Conservation (phyloP, 2,797 vertebrate species). For the Galagoides demidoff region DNA sequence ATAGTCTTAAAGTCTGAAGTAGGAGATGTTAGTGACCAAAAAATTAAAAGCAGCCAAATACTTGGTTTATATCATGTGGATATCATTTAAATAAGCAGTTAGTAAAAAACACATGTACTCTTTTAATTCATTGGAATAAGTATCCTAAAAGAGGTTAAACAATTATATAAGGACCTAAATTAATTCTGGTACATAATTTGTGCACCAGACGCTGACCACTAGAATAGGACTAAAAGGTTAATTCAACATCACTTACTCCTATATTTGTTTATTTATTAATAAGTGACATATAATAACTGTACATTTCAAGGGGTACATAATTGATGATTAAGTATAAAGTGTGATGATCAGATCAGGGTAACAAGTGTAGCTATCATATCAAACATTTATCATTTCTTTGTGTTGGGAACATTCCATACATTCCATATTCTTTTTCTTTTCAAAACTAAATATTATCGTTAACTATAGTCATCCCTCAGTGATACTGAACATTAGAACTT, state of each 20-base stretch:
- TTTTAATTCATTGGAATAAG: conserved; percentile 31
- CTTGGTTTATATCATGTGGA: conserved; percentile 48
- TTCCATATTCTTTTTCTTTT: background rate
- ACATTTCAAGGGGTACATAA: background rate
- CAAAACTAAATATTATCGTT: background rate
- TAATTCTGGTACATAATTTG: background rate
- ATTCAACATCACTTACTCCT: background rate
- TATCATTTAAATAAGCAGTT: conserved; percentile 38
- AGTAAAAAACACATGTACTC: background rate
- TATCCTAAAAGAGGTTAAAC: background rate
- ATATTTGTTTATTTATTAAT: background rate
- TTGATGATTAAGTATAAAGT: too few relatives aligned
- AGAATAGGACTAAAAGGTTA: background rate
- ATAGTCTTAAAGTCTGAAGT: conserved; percentile 21
- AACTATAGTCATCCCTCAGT: background rate
- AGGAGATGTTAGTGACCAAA: conserved; percentile 16
- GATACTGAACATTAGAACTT: background rate
- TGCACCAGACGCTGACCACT: background rate
- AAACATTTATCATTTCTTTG: background rate
- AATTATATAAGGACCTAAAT: background rate
- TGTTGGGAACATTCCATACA: background rate
- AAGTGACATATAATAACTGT: background rate
- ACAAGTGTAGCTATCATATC: background rate
- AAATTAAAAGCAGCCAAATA: conserved; percentile 16
- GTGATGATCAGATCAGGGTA: background rate